Conservation (phyloP, 2,888 invertebrate genomes). For the Macaria liturata region DNA sequence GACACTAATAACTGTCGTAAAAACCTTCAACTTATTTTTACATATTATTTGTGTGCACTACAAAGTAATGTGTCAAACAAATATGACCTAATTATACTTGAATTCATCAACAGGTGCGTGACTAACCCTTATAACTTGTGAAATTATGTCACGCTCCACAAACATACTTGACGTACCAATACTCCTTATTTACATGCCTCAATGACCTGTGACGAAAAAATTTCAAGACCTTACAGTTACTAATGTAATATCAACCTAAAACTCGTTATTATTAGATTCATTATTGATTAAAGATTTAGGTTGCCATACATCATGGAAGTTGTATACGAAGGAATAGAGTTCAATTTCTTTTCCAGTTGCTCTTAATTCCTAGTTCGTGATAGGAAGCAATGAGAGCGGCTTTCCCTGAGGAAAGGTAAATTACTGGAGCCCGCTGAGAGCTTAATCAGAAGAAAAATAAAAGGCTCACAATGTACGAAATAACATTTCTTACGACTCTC, state of each 20-base stretch:
- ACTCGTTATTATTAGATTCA: background rate
- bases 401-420: slow-evolving; percentile 26
- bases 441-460: slow-evolving; percentile 27
- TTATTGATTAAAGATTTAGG: background rate
- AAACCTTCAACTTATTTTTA: too few relatives aligned
- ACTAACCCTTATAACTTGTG: slow-evolving; percentile 5
- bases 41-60: too few relatives aligned
- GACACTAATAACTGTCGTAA: too few relatives aligned
- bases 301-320: background rate
- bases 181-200: slow-evolving; percentile 26
- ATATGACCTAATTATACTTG: background rate
- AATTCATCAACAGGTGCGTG: slow-evolving; percentile 10
- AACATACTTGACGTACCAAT: slow-evolving; percentile 23
- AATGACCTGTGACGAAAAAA: slow-evolving; percentile 15
- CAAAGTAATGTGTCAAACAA: background rate
- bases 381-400: slow-evolving; percentile 14
- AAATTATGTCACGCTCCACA: slow-evolving; percentile 10
- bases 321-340: slow-evolving; percentile 4
- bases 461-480: background rate
- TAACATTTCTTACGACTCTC: too few relatives aligned
- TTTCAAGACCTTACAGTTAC: slow-evolving; percentile 3
- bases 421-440: slow-evolving; percentile 13
- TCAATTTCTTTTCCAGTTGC: background rate
- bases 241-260: slow-evolving; percentile 14
- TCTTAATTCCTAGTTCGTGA: slow-evolving; percentile 20